Evolutionary conservation across 2,888 invertebrate species (phyloP).

Genomic region (Sphaerophoria rueppellii): DNA sequence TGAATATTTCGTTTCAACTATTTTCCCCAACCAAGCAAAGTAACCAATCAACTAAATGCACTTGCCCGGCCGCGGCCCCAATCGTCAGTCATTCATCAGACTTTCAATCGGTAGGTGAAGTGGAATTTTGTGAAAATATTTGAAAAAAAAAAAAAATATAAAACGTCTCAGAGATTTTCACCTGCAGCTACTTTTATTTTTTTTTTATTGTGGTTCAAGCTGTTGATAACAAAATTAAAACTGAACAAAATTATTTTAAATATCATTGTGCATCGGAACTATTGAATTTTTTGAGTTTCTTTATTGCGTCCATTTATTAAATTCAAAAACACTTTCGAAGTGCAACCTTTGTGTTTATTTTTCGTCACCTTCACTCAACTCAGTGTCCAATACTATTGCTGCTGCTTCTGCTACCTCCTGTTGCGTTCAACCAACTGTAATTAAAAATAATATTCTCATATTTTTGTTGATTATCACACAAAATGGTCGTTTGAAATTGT

Average conservation of each 20-base stretch:
- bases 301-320: not conserved
- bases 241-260: no score
- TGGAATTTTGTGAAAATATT: not conserved
- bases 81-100: slow-evolving; percentile 64
- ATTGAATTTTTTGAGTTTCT: slow-evolving; percentile 9
- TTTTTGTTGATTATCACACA: slow-evolving; percentile 51
- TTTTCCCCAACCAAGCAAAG: slow-evolving; percentile 15
- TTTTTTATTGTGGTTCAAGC: not conserved
- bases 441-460: slow-evolving; percentile 11
- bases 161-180: not conserved
- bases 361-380: not conserved
- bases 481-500: slow-evolving; percentile 63
- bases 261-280: slow-evolving; percentile 9
- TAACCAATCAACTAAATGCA: not conserved
- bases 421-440: slow-evolving; percentile 28
- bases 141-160: not conserved
- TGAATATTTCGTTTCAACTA: not conserved
- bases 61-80: not conserved
- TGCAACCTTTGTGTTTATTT: slow-evolving; percentile 16
- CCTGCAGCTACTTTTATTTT: not conserved
- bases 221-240: no score
- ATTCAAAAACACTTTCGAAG: not conserved
- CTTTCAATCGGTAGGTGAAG: slow-evolving; percentile 60
- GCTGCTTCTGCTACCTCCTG: no score
- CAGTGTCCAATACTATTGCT: slow-evolving; percentile 27